Percentiles rank a stretch among this genome's conserved stretches.
These are phyloP conservation scores for Archips xylosteana DNA, from an alignment of 2,888 invertebrate genomes.

Conservation along the genomic window DNA sequence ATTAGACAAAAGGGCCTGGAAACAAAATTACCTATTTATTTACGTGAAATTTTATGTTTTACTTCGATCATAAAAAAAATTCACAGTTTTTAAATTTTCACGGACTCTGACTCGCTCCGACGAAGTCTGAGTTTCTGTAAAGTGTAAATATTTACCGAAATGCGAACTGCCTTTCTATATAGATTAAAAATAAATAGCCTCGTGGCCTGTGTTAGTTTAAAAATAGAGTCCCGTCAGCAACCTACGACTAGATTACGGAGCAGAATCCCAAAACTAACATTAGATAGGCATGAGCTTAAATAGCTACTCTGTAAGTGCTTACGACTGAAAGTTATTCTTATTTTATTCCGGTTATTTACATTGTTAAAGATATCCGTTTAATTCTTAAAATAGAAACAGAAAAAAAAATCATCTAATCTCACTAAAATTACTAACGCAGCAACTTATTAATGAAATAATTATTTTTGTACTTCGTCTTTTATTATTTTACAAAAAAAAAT, in stretches of 20 bases:
- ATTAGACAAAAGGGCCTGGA: no score
- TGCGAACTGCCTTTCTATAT: no score
- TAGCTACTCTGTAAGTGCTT: background rate
- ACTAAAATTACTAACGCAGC: background rate
- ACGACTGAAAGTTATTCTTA: background rate
- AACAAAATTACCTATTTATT: no score
- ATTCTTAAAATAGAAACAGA: background rate
- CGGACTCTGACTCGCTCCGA: no score
- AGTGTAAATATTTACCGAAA: no score
- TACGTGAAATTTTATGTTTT: no score
- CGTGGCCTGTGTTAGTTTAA: background rate
- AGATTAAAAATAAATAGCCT: background rate
- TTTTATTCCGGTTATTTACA: background rate
- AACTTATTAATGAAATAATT: background rate
- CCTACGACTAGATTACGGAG: background rate
- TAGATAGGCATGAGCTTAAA: background rate
- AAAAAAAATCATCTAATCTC: background rate
- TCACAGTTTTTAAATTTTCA: no score
- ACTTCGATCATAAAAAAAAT: no score
- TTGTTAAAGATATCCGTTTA: background rate
- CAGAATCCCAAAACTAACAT: background rate
- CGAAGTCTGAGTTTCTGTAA: no score
- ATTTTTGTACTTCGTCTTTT: no score
- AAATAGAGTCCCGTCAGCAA: background rate
- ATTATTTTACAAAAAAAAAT: no score